Percentiles rank a stretch among this genome's conserved stretches.
Conservation (phyloP, 2,113 vertebrate species). For the Phyllostomus discolor region DNA sequence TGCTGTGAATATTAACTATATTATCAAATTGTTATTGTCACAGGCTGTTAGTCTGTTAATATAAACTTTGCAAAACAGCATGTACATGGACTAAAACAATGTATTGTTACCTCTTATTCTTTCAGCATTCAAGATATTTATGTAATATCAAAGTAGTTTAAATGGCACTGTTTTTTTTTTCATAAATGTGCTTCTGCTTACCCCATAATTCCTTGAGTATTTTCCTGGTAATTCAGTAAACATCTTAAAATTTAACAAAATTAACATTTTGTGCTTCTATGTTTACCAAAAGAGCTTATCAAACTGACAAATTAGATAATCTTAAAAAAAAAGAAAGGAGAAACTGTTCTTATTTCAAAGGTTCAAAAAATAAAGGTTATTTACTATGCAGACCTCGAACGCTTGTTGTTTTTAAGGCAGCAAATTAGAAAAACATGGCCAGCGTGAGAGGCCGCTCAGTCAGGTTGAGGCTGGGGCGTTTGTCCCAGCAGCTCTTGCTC, state of each 20-base stretch:
- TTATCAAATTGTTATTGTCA: background rate
- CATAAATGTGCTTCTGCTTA: conserved; percentile 54
- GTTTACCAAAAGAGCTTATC: conserved; percentile 59
- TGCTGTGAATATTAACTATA: background rate
- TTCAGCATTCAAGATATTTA: conserved; percentile 27
- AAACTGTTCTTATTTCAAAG: conserved; percentile 77
- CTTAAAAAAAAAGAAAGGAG: conserved; percentile 47
- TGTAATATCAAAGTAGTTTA: conserved; percentile 23
- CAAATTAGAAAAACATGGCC: conserved; percentile 83
- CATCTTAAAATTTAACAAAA: conserved; percentile 60
- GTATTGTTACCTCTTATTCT: background rate
- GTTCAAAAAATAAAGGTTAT: conserved; percentile 69
- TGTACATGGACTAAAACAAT: background rate
- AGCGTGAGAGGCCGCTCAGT: conserved; percentile 79
- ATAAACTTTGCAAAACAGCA: conserved; percentile 11
- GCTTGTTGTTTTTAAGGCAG: conserved; percentile 75
- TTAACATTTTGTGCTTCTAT: conserved; percentile 63
- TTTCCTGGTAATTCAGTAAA: conserved; percentile 37
- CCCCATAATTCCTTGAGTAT: conserved; percentile 23
- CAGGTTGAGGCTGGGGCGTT: conserved; percentile 74
- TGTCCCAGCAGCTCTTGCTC: conserved; percentile 64
- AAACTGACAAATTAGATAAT: conserved; percentile 62
- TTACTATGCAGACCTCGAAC: conserved; percentile 68
- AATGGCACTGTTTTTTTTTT: background rate
- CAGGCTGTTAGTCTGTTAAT: background rate